Evolutionary conservation across 2,888 invertebrate species (phyloP), one percentile per base, ranked within the genome.

Genomic region (Timema cristinae): DNA sequence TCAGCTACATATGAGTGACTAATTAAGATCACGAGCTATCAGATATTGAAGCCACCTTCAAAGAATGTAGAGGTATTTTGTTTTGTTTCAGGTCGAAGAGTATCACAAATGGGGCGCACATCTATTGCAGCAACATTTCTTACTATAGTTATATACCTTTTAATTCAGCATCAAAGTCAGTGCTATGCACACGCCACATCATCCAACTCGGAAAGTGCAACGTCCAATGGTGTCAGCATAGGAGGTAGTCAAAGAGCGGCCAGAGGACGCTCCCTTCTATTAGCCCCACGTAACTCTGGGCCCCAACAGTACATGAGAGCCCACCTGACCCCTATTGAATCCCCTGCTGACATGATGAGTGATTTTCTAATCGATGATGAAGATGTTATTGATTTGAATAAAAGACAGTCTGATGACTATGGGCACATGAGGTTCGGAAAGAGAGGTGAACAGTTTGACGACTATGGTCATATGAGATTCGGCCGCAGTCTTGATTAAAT

Each of bases 381-480:
- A 32, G 32, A 32, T 50, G 13, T 50, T 16, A 32, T 59, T 2
- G 84, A 84, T 71, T 74, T 83, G n/a, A 82, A 81, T 68, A 86
- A 85, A 78, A 79, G 85, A 61, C 85, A 84, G 76, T 77, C 78
- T 0, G 86, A 87, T 66, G 89, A 89, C 79, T 89, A 89, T 76
- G 87, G 85, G 1, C 83, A 90, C 78, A 82, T 89, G 79, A 76
- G 88, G 77, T 88, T 88, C 77, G 88, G 88, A 6, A 88, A 88
- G 77, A 84, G 88, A 2, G 32, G 32, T 32, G 89, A 89, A 56
- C 84, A 87, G 32, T 91, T 90, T 76, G 91, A 91, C 76, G 91
- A 91, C 79, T 92, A 91, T 77, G 91, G 91, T 1, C 91, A 91
- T 77, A 85, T 91, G 83, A 82, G 91, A 74, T 91, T 91, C 78